These are phyloP conservation scores for Marmota flaviventris DNA, from an alignment of 2,113 vertebrate species.

Conservation along the genomic window DNA sequence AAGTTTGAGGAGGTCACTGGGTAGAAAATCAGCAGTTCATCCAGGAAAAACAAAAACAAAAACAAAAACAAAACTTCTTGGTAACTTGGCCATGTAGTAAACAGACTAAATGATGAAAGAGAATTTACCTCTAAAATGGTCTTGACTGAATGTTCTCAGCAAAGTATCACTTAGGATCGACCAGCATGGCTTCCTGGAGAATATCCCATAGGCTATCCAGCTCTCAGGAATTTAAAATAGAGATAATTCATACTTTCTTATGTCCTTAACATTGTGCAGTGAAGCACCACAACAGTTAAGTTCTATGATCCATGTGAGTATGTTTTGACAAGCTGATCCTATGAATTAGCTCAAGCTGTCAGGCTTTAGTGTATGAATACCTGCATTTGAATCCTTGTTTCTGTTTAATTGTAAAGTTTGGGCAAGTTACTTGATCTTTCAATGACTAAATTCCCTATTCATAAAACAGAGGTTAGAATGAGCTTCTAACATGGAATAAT, in stretches of 20 bases:
- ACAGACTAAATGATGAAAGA: background rate
- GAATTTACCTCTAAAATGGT: background rate
- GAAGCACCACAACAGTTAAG: background rate
- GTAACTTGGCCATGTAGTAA: background rate
- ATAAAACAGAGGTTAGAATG: background rate
- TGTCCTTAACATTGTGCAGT: background rate
- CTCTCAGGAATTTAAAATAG: background rate
- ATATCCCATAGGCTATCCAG: background rate
- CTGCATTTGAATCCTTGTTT: background rate
- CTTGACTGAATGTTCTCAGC: background rate
- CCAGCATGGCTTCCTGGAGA: background rate
- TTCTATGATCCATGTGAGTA: background rate
- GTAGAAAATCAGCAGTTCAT: background rate
- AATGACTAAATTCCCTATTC: background rate
- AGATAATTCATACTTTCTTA: background rate
- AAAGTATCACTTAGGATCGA: background rate
- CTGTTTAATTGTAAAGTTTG: background rate
- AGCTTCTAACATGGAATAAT: background rate
- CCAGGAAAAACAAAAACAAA: background rate
- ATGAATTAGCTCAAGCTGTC: background rate
- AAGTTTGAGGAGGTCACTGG: background rate
- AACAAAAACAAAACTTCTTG: background rate
- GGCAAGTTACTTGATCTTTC: background rate
- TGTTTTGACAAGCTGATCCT: background rate
- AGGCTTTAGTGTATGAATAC: background rate